Evolutionary conservation across 2,113 vertebrate species (phyloP), one percentile per base, ranked within the genome.

Genomic region (Prionailurus bengalensis): DNA sequence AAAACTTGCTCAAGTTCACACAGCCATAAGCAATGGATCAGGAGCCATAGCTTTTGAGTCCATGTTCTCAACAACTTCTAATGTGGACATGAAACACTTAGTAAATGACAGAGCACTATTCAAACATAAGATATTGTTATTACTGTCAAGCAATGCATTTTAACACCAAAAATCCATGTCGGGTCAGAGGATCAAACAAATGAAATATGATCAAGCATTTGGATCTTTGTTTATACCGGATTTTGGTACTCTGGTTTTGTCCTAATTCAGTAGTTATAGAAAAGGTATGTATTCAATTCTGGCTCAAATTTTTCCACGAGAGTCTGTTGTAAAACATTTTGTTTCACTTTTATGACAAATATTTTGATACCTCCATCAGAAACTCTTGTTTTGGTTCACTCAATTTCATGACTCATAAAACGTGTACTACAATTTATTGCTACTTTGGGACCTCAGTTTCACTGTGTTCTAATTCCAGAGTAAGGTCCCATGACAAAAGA

Each of bases 261-360:
- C 55, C 21, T 92, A 70, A 85, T 86, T 82, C 25, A 42, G 36
- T 36, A 76, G 51, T 94, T 76, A 7, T 17, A 91, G 39, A 1
- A 90, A 94, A 91, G 42, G 70, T 31, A 45, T 5, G 1, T 13
- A 61, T 63, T 96, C 36, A 51, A 33, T 80, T 79, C 36, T 88
- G 27, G 63, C 63, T 95, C 36, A 86, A 42, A 45, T 66, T 79
- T 88, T 86, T 88, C 27, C 55, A 12, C 23, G 39, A 39, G 16
- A 55, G 21, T 82, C 63, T 91, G 76, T 78, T 11, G 33, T 55
- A 65, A 94, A 95, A 68, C 11, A 31, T 55, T 81, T 36, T 51
- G 15, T 91, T 93, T 95, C 65, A 15, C 25, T 85, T 89, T 86
- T 48, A n/a, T 86, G n/a, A 71, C 74, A 96, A 96, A 79, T 87